Evolutionary conservation across 2,888 invertebrate genomes (phyloP), one percentile per base, ranked within the genome.

Genomic region (Lasioglossum leucozonium): DNA sequence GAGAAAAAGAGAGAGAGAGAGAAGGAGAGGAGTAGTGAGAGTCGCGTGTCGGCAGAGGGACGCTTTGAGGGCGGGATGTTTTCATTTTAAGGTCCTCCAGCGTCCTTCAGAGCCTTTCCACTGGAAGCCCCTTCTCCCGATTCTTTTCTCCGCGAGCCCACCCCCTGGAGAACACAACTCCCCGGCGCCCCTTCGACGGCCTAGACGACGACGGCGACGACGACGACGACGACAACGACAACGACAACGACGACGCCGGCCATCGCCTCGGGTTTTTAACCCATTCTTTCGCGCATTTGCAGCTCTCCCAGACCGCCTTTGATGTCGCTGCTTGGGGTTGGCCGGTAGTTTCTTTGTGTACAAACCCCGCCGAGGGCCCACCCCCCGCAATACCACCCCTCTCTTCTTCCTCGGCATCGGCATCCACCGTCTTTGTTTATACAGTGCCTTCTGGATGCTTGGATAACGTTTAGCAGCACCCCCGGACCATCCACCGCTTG

Each of bases 271-370:
- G 87, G 82, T 92, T 91, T 92, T 92, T 90, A 91, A 91, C 89
- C 87, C 92, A 91, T 92, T 91, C 89, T 92, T 88, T 90, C 87
- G 86, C 88, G 84, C 88, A 91, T 92, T 92, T 87, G 87, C 90
- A 87, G 88, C 87, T 91, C 90, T 91, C 82, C 86, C 89, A 79
- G 72, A 84, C 69, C 83, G 88, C 87, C 91, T 92, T 91, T 91
- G 91, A 91, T 90, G 84, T 81, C 73, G 86, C 86, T 89, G 83
- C 69, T 82, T 85, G 82, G 82, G 81, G 89, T 87, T 87, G 79
- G 81, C 84, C 82, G 82, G 79, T 37, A 65, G 78, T 82, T 81
- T 85, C 85, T 82, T 81, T 80, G 79, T 87, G 72, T 55, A 72
- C 55, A 40, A 6, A 65, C 30, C 30, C 62, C 44, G 51, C 44